Evolutionary conservation across 1,140 invertebrate genomes (phyloP), one percentile per base, ranked within the genome.

Genomic region (Aphaenogaster floridana): DNA sequence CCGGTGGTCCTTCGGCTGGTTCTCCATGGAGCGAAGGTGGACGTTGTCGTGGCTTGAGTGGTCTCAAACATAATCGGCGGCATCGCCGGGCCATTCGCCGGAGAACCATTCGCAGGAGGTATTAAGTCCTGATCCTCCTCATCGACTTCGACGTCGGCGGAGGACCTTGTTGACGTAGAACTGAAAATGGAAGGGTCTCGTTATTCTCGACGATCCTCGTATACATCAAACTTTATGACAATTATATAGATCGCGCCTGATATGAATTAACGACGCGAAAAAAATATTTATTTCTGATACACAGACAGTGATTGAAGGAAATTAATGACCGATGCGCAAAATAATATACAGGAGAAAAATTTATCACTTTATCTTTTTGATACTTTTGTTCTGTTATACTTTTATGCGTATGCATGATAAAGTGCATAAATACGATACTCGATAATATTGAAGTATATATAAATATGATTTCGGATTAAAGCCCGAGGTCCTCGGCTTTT

Each of bases 1-100:
- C 95, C 93, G 66, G 93, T 94, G 21, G 93, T 94, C 89, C 92
- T 93, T 63, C 93, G 93, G 91, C 92, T 95, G 76, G 94, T 95
- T 91, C 93, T 95, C 94, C 94, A 95, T 64, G 95, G 91, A 52
- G 91, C 86, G 45, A 94, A 92, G 34, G 93, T 94, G 61, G 94
- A 93, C 34, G 94, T 91, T 21, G 93, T 90, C n/a, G 94, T 92
- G n/a, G 89, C 72, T 69, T 92, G 90, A 77, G 94, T 94, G 39
- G 93, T 94, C 28, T 95, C 94, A 39, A 93, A 92, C 34, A 93
- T 89, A 72, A 93, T 91, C 76, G 92, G 93, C 17, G 92, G 91
- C 21, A 91, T 87, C 66, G 91, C 89, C 50, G 92, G 91, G 28
- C 88, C 92, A 78, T 93, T 91, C 63, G 77, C 86, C 39, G 78